A percentile compares a stretch with the other conserved stretches of the same genome.
phyloP scores from a whole-genome alignment of 2,888 invertebrate genomes.

The Myopa tessellatipennis region DNA sequence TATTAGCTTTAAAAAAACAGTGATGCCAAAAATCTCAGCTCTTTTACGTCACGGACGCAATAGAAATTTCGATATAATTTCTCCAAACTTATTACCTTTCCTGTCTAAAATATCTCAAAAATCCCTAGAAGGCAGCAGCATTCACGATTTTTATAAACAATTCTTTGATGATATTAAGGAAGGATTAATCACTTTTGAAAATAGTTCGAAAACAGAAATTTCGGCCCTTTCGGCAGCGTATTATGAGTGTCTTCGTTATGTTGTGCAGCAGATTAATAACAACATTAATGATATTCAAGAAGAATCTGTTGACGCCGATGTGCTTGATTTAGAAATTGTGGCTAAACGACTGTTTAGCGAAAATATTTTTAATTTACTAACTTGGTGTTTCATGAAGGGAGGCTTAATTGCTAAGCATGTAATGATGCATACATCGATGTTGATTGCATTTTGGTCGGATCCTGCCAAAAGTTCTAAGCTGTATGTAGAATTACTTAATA shows the following conservation, averaged over 20 bases:
- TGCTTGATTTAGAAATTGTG: constrained; percentile 44
- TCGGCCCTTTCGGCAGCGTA: constrained; percentile 76
- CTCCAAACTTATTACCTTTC: constrained; percentile 81
- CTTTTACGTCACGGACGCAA: constrained; percentile 79
- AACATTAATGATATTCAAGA: constrained; percentile 35
- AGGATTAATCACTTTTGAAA: constrained; percentile 68
- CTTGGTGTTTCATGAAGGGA: constrained; percentile 67
- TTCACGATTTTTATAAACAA: constrained; percentile 72
- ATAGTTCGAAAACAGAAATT: constrained; percentile 72
- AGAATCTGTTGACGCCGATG: constrained; percentile 2
- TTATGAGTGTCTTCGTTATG: constrained; percentile 80
- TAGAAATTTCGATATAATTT: constrained; percentile 80
- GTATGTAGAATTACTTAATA: constrained; percentile 54
- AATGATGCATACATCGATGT: constrained; percentile 69
- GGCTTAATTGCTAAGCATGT: constrained; percentile 66
- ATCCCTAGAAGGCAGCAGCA: constrained; percentile 52
- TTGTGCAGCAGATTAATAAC: constrained; percentile 70
- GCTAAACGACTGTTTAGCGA: constrained; percentile 52
- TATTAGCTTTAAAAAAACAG: constrained; percentile 79
- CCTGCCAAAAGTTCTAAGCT: constrained; percentile 58
- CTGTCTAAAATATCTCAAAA: constrained; percentile 72
- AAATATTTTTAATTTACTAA: constrained; percentile 52
- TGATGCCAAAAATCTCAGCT: constrained; percentile 78
- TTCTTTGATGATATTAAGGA: constrained; percentile 78
- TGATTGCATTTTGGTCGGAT: constrained; percentile 73